phyloP scores from a whole-genome alignment of 2,888 invertebrate species.

The Xanthorhoe designata region DNA sequence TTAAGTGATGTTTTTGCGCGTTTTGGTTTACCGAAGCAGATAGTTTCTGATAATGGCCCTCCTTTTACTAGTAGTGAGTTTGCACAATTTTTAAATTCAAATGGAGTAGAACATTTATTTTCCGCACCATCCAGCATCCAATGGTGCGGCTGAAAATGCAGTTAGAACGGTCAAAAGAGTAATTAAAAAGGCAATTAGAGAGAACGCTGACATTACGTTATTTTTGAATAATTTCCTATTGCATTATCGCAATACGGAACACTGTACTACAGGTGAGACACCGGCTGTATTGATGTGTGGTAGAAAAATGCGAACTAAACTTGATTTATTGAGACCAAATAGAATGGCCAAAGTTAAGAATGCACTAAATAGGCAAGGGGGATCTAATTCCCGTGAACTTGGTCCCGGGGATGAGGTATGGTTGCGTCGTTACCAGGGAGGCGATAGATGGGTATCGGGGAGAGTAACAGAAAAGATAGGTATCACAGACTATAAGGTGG shows the following conservation, averaged over 20 bases:
- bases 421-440: background rate
- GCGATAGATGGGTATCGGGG: background rate
- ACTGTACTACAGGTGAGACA: background rate
- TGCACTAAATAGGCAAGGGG: background rate
- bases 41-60: conserved; percentile 2
- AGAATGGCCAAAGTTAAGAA: background rate
- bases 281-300: background rate
- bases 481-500: background rate
- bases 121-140: background rate
- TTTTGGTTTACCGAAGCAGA: conserved; percentile 7
- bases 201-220: background rate
- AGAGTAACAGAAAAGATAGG: background rate
- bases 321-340: background rate
- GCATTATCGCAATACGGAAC: background rate
- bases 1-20: conserved; percentile 6
- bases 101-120: background rate
- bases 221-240: background rate
- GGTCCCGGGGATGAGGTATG: background rate
- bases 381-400: background rate
- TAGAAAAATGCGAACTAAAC: background rate
- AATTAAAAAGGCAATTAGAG: background rate
- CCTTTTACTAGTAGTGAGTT: background rate
- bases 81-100: background rate
- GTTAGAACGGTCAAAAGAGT: background rate
- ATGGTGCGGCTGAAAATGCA: background rate